Evolutionary conservation across 2,797 vertebrate genomes (phyloP), one percentile per base, ranked within the genome.

Genomic region (Enteromius thamalakanensis): DNA sequence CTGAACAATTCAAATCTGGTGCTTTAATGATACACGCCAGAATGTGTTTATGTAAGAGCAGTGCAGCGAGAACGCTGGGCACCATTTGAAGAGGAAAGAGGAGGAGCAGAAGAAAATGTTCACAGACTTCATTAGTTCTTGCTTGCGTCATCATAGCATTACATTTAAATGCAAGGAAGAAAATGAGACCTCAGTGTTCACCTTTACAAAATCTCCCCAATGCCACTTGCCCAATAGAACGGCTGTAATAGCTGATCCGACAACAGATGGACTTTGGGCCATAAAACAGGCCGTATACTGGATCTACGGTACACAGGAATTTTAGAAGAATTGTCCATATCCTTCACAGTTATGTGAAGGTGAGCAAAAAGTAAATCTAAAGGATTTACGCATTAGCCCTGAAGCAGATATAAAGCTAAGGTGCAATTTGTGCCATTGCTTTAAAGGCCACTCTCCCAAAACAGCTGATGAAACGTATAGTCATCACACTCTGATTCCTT

Each of bases 391-490:
- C 32, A 71, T 71, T 26, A 47, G 34, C 37, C 79, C 10, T 3
- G 6, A 55, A 70, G 51, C 32, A 40, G 32, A 9, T 12, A 49
- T 72, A 37, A 49, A 34, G 12, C 49, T 17, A 0, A 6, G 14
- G 19, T 34, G 34, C 47, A 51, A 21, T 26, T 55, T 0, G 10
- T 37, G 8, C 21, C 32, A 17, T 37, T 62, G 29, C 26, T 71
- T 62, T 17, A 74, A 47, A 74, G 55, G 29, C 47, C 69, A 74
- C 3, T n/a, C 15, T 74, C 49, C 9, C 29, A 65, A 51, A 51
- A 72, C 42, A 51, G 29, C 80, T 65, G 70, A 81, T 74, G 70
- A 81, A 81, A 81, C 40, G 29, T 49, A 64, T 49, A 70, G 67
- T 80, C 68, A 71, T 47, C 53, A 47, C 10, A 3, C n/a, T 29